phyloP scores from a whole-genome alignment of 2,797 vertebrate species.

The Gymnothorax reevesii region DNA sequence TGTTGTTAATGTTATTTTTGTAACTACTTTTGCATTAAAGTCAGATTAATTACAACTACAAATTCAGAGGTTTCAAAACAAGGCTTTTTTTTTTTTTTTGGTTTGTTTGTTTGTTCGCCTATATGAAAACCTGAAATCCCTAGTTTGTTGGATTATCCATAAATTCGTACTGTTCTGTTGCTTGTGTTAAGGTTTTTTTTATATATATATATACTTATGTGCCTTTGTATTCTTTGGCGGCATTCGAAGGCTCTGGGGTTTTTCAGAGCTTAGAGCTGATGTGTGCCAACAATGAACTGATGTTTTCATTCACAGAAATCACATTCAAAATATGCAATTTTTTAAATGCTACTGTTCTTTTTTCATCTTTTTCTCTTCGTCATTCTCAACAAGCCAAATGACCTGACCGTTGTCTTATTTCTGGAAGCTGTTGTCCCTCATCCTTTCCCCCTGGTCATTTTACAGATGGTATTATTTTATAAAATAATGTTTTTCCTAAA shows the following conservation, averaged over 20 bases:
- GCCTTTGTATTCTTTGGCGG: conserved; percentile 15
- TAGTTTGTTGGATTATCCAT: conserved; percentile 5
- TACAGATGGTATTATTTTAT: conserved; percentile 30
- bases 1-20: conserved; percentile 24
- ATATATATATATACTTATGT: not conserved
- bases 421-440: conserved; percentile 14
- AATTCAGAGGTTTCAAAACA: conserved; percentile 35
- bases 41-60: conserved; percentile 32
- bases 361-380: not conserved
- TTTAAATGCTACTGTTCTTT: not conserved
- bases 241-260: not conserved
- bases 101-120: conserved; percentile 14
- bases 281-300: conserved; percentile 11
- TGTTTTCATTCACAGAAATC: not conserved
- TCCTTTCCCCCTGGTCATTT: conserved; percentile 16
- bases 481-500: conserved; percentile 28
- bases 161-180: conserved; percentile 16
- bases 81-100: conserved; percentile 5
- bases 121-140: conserved; percentile 27
- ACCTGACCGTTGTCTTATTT: conserved; percentile 16
- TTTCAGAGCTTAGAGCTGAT: not conserved
- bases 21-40: conserved; percentile 22
- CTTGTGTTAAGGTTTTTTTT: not conserved
- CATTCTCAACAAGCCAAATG: conserved; percentile 15
- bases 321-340: conserved; percentile 8